A percentile compares a stretch with the other conserved stretches of the same genome.
These are phyloP conservation scores for Oncorhynchus gorbuscha DNA, from an alignment of 2,113 vertebrate genomes.

Conservation along the genomic window DNA sequence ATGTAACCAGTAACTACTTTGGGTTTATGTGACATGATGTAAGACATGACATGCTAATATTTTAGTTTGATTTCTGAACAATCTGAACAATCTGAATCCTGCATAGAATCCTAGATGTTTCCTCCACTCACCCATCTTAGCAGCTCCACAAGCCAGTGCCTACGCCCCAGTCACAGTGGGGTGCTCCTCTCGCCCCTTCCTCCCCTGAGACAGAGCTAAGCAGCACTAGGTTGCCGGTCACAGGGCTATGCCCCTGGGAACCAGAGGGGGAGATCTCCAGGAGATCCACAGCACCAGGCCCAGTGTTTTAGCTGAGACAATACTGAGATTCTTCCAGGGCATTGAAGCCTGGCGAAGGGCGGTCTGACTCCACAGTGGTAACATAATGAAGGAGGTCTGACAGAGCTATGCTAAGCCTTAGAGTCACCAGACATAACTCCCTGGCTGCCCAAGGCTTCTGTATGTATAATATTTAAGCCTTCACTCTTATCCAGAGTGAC, in stretches of 20 bases:
- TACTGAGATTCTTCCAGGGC: background rate
- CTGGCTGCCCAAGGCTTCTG: background rate
- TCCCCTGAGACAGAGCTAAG: conserved; percentile 4
- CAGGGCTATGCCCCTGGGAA: conserved; percentile 4
- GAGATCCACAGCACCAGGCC: conserved; percentile 1
- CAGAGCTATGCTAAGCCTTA: background rate
- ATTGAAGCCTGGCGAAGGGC: conserved; percentile 12
- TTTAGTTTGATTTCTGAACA: conserved; percentile 45
- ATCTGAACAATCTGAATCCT: conserved; percentile 40
- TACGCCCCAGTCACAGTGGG: conserved; percentile 8
- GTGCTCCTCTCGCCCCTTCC: background rate
- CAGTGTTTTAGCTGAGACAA: conserved; percentile 5
- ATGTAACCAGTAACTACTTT: conserved; percentile 31
- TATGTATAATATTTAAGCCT: background rate
- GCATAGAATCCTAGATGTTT: conserved; percentile 27
- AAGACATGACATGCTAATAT: conserved; percentile 36
- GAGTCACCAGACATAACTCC: conserved; percentile 18
- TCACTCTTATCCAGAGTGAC: too few species aligned
- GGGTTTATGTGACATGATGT: conserved; percentile 34
- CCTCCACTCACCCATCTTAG: conserved; percentile 13
- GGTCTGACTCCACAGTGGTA: background rate
- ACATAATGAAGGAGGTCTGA: conserved; percentile 12
- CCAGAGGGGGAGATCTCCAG: conserved; percentile 1
- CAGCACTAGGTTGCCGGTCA: conserved; percentile 9
- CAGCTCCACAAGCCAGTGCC: conserved; percentile 23